These are phyloP conservation scores for Chlamydotis undulata DNA, from an alignment of 2,113 vertebrate genomes.

Conservation along the genomic window DNA sequence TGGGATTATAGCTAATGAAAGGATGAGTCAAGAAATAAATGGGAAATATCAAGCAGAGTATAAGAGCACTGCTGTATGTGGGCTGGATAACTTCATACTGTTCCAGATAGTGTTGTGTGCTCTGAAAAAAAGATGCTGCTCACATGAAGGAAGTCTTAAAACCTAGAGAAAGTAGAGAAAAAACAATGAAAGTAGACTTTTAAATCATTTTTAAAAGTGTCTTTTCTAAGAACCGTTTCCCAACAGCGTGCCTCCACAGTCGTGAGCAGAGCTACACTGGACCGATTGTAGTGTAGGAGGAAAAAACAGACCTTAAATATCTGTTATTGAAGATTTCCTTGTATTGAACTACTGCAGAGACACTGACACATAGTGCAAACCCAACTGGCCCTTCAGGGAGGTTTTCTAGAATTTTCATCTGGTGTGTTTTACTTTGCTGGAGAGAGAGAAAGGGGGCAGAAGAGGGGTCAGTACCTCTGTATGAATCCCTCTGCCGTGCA, in stretches of 20 bases:
- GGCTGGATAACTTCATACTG: neutral
- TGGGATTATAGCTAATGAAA: conserved; percentile 31
- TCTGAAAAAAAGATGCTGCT: neutral
- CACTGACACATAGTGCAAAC: neutral
- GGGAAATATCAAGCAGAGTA: conserved; percentile 19
- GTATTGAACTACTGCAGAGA: neutral
- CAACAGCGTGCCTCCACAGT: neutral
- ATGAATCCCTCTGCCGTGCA: neutral
- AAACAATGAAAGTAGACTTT: neutral
- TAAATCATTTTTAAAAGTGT: neutral
- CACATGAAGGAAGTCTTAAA: neutral
- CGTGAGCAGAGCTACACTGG: neutral
- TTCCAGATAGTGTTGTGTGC: neutral
- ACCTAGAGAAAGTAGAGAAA: neutral
- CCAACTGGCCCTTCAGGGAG: neutral
- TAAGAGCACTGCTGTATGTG: neutral
- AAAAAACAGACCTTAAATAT: neutral
- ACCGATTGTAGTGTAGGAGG: neutral
- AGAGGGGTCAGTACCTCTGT: accelerated
- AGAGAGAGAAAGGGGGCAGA: neutral
- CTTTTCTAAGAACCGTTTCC: neutral
- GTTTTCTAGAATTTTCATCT: neutral
- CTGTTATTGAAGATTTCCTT: neutral
- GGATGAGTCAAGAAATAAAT: conserved; percentile 49
- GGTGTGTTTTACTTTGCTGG: neutral